Evolutionary conservation across 2,888 invertebrate species (phyloP), one percentile per base, ranked within the genome.

Genomic region (Trichogramma dendrolimi): DNA sequence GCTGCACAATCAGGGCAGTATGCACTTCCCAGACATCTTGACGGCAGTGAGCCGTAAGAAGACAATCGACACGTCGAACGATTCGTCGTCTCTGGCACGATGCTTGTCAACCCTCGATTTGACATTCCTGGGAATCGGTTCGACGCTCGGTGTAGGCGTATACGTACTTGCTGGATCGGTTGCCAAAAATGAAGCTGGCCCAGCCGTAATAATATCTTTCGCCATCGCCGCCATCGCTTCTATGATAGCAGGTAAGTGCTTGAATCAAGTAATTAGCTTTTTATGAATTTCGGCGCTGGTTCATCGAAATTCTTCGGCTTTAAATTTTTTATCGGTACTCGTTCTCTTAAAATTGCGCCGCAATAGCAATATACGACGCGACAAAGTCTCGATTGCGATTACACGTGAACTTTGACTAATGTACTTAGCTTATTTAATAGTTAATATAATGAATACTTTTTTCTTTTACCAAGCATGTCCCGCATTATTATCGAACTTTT

Each of bases 191-290:
- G 85, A 85, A 57, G 91, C 94, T 0, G 95, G 95, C 0, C 95
- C 96, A 0, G 91, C 92, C 0, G 92, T 95, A 0, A 84, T 91
- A 41, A 76, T 96, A 27, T 92, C 92, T 2, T 95, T 95, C 73
- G 81, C 94, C n/a, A 84, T 95, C 58, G 95, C 94, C 0, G 95
- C 94, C 0, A 79, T 95, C 5, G 94, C 94, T n/a, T 93, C 94
- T 10, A 85, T 93, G 56, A 89, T 94, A 76, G 93, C 94, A 71
- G 94, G 94, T 92, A 73, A 6, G 8, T 44, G 8, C 8, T 46
- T n/a, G 46, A 46, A n/a, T 10, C 10, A 46, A 8, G 46, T 8
- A 46, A 46, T 46, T 46, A 46, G 46, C 46, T 46, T 10, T 10
- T 46, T 46, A 46, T 10, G n/a, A 46, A 10, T 10, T 10, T 46